Conservation (phyloP, 2,113 vertebrate genomes). For the Galeopterus variegatus region DNA sequence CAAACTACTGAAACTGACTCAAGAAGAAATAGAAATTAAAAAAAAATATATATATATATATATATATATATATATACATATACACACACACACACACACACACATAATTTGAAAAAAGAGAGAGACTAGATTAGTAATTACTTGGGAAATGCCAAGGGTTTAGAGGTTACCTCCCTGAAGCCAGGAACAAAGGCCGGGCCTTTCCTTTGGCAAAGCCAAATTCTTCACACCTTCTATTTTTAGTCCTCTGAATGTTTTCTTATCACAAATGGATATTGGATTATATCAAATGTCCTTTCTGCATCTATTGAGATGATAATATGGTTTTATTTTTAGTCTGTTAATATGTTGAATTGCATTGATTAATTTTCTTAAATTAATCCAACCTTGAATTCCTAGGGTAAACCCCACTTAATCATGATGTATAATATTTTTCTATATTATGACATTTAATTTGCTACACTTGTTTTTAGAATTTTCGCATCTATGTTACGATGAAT, state of each 20-base stretch:
- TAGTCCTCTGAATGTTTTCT: not conserved
- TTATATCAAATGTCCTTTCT: not conserved
- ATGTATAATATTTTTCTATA: not conserved
- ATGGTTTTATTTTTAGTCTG: not conserved
- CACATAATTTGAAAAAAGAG: too few species aligned
- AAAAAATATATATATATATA: too few species aligned
- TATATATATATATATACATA: too few species aligned
- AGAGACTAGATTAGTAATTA: too few species aligned
- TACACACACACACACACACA: too few species aligned
- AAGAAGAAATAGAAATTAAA: too few species aligned
- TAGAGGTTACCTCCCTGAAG: not conserved
- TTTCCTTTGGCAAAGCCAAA: not conserved
- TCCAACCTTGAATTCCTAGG: not conserved
- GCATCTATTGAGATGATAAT: not conserved
- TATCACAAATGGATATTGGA: not conserved
- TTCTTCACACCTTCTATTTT: not conserved
- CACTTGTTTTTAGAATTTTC: not conserved
- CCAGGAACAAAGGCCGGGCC: not conserved
- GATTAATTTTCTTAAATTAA: not conserved
- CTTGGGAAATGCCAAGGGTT: not conserved
- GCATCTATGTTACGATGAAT: not conserved
- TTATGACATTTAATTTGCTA: not conserved
- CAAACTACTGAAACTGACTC: too few species aligned
- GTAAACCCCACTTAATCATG: not conserved
- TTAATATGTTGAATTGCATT: not conserved